Evolutionary conservation across 2,113 vertebrate species (phyloP).

Genomic region (Limnothrissa miodon): DNA sequence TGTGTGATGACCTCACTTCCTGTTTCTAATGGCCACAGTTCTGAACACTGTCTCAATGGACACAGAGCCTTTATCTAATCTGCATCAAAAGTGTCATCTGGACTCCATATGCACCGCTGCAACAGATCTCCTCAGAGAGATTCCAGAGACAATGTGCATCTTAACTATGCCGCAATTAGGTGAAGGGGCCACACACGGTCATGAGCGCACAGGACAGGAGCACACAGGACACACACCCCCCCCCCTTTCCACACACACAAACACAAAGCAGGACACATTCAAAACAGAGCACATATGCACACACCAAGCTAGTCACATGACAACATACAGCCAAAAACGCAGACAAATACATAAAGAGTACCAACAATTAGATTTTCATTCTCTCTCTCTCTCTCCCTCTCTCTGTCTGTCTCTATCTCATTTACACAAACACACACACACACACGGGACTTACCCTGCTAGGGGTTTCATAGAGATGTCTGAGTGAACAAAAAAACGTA

Average conservation of each 20-base stretch:
- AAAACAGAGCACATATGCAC: not conserved
- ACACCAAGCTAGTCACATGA: no score
- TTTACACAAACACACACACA: not conserved
- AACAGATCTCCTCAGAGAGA: not conserved
- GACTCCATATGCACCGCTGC: not conserved
- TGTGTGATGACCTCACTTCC: not conserved
- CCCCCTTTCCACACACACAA: not conserved
- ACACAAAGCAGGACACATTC: not conserved
- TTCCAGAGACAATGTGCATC: not conserved
- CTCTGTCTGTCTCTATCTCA: no score
- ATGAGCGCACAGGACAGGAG: not conserved
- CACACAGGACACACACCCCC: not conserved
- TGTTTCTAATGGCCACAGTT: constrained; percentile 4
- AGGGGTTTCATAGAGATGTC: not conserved
- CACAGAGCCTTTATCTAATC: not conserved
- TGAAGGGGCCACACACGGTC: not conserved
- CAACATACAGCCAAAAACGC: no score
- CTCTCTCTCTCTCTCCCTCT: no score
- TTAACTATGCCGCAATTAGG: not conserved
- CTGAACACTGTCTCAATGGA: not conserved
- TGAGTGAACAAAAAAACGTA: not conserved
- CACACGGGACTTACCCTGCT: not conserved
- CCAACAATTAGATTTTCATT: no score
- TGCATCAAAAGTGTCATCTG: not conserved
- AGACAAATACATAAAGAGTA: not conserved